These are phyloP conservation scores for Nycticorax nycticorax DNA, from an alignment of 2,113 vertebrate species.

Conservation along the genomic window DNA sequence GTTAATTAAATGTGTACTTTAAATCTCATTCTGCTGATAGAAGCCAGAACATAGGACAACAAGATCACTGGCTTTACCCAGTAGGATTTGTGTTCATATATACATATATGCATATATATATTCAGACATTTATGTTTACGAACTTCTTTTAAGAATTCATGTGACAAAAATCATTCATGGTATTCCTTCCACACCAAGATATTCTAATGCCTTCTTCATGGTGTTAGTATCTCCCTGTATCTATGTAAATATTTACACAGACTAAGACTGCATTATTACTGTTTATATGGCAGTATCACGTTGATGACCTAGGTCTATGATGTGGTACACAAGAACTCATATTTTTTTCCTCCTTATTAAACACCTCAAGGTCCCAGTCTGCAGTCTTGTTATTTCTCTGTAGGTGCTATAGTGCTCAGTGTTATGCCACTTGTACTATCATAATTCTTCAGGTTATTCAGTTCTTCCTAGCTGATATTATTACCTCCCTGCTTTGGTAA, in stretches of 20 bases:
- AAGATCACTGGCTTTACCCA: background rate
- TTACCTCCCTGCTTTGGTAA: background rate
- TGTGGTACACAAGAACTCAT: background rate
- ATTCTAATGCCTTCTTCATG: background rate
- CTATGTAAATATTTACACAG: background rate
- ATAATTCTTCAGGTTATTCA: background rate
- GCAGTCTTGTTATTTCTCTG: background rate
- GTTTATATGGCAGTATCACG: background rate
- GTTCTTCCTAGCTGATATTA: background rate
- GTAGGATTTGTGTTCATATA: background rate
- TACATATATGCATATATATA: too few species aligned
- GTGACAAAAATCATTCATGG: rapidly evolving
- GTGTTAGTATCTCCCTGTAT: background rate
- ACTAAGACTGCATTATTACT: background rate
- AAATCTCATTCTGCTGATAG: background rate
- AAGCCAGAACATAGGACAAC: background rate
- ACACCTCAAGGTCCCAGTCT: background rate
- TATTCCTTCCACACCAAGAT: background rate
- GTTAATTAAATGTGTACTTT: background rate
- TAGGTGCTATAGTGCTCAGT: background rate
- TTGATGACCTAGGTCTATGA: background rate
- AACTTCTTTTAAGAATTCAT: background rate
- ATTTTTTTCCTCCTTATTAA: background rate
- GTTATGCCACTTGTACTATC: background rate
- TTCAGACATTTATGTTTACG: rapidly evolving